Base-by-base conservation (phyloP, 2,888 invertebrate genomes). In the Melitaea athalia region DNA sequence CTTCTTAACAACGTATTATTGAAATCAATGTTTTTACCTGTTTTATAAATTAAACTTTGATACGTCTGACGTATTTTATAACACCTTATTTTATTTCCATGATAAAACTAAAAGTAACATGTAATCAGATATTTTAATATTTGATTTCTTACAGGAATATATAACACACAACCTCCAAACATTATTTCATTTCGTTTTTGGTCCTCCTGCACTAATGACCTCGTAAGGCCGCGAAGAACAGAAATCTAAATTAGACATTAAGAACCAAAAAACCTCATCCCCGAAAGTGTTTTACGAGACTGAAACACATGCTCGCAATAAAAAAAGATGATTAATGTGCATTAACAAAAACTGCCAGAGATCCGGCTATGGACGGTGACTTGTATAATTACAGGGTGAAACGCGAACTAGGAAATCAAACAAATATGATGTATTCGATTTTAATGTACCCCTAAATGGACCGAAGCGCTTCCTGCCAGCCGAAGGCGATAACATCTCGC, bases 381-480 rank as follows among this genome's bases (percentile, higher is more conserved):
- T 91, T 86, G 86, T 92, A 89, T 92, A 92, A 92, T 92, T 91
- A 92, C 88, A 90, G 91, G 91, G 89, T 91, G 86, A 87, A 91
- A 90, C 87, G 87, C 85, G 88, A 89, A 87, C 91, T 92, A 91
- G 91, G 92, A 93, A 93, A 93, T 93, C 93, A 93, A 93, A 93
- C 93, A 93, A 92, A 92, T 92, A 93, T 93, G 93, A 93, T 93
- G 92, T 91, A 93, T 93, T 87, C 90, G 92, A 90, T 92, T 93
- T 93, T 93, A 93, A 93, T 93, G 92, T 92, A 93, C 91, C 93
- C 92, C 85, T 93, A 92, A 93, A 93, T 91, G 88, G 89, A 86
- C 84, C 82, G 90, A 89, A 88, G 90, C 89, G 91, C 89, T 92
- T 92, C 92, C 92, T 91, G 91, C 88, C 87, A 81, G 82, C 81